These are phyloP conservation scores for Paralichthys olivaceus DNA, from an alignment of 2,113 vertebrate species.

Conservation along the genomic window DNA sequence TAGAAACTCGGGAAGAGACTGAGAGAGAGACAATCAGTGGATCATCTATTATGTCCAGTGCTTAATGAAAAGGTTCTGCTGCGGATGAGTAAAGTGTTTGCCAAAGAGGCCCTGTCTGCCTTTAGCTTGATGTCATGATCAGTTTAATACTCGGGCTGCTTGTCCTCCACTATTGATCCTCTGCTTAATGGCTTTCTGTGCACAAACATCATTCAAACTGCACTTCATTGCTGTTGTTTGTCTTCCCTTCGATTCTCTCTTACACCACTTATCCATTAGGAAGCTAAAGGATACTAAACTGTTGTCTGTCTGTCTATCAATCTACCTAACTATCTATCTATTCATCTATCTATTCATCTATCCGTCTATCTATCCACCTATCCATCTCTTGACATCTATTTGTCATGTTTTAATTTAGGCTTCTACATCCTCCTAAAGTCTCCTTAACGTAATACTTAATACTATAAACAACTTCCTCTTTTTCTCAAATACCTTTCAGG, in stretches of 20 bases:
- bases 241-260: conserved; percentile 26
- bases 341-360: background rate
- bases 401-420: too few relatives aligned
- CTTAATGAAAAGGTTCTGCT: conserved; percentile 71
- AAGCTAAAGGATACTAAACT: background rate
- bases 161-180: conserved; percentile 69
- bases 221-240: conserved; percentile 62
- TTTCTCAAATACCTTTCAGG: too few relatives aligned
- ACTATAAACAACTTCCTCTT: too few relatives aligned
- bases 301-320: background rate
- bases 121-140: conserved; percentile 72
- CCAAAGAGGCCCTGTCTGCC: conserved; percentile 62
- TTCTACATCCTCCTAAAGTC: too few relatives aligned
- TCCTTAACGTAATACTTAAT: too few relatives aligned
- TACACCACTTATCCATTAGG: conserved; percentile 46
- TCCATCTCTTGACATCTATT: too few relatives aligned
- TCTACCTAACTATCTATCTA: background rate
- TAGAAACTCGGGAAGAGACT: conserved; percentile 16
- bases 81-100: conserved; percentile 62
- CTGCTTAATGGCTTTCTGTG: conserved; percentile 66
- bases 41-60: conserved; percentile 73
- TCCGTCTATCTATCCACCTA: background rate
- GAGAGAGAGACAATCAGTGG: conserved; percentile 63
- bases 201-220: conserved; percentile 60
- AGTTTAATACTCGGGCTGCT: conserved; percentile 69